These are phyloP conservation scores for Lasiurus borealis DNA, from an alignment of 2,113 vertebrate species.

Conservation along the genomic window DNA sequence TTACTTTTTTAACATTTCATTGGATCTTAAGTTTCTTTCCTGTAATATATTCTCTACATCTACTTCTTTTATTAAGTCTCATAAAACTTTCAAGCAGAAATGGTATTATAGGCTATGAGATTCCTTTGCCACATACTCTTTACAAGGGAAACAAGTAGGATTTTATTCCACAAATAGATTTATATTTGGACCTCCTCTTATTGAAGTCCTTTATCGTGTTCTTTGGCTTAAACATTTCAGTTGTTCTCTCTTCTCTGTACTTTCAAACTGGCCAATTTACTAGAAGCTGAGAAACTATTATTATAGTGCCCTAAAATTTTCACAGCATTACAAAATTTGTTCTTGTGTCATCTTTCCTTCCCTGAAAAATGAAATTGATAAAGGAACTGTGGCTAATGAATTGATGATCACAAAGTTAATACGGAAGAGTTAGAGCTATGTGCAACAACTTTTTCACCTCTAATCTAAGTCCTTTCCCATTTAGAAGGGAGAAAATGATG, in stretches of 20 bases:
- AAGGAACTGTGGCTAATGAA: background rate
- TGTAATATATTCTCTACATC: background rate
- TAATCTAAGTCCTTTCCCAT: background rate
- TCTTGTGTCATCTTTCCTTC: background rate
- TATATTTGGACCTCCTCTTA: background rate
- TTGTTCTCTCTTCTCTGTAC: background rate
- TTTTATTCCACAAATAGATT: background rate
- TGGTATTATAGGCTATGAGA: background rate
- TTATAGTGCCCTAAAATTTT: background rate
- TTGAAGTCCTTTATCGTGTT: background rate
- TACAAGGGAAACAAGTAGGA: background rate
- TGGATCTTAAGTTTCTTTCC: background rate
- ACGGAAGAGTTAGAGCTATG: background rate
- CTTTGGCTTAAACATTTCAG: background rate
- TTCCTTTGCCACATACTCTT: background rate
- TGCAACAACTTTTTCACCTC: background rate
- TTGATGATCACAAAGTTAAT: background rate
- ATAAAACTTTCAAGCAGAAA: background rate
- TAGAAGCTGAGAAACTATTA: background rate
- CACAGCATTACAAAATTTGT: background rate
- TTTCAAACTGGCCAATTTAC: background rate
- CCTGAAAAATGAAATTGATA: background rate
- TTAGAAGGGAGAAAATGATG: background rate
- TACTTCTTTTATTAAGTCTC: background rate
- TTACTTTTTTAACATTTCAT: background rate